Percentiles rank a stretch among this genome's conserved stretches.
Conservation (phyloP, 2,888 invertebrate species). For the Bibio marci region DNA sequence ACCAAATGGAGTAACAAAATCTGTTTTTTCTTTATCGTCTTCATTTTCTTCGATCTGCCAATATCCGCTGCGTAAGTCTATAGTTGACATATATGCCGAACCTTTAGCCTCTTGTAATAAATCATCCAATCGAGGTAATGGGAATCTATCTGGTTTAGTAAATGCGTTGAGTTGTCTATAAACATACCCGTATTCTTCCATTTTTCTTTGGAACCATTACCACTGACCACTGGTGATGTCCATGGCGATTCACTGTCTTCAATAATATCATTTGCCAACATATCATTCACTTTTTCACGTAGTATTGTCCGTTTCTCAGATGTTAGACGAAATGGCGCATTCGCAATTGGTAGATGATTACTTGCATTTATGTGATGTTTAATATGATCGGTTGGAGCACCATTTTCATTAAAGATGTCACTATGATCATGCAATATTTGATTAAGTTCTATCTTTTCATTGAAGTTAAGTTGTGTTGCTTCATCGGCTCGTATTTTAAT, state of each 20-base stretch:
- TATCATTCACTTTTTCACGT: conserved; percentile 3
- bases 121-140: conserved; percentile 25
- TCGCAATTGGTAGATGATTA: conserved; percentile 6
- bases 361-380: conserved; percentile 6
- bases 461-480: too few relatives aligned
- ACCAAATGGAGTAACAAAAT: conserved; percentile 19
- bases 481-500: too few relatives aligned
- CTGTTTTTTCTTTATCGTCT: conserved; percentile 17
- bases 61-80: conserved; percentile 22
- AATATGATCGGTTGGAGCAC: background rate
- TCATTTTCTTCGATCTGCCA: conserved; percentile 18
- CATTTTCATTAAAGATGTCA: background rate
- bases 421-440: too few relatives aligned
- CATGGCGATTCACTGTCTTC: conserved; percentile 10
- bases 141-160: conserved; percentile 18
- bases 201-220: conserved; percentile 14
- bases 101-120: conserved; percentile 18
- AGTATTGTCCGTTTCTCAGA: background rate
- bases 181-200: conserved; percentile 14
- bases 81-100: conserved; percentile 16
- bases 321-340: conserved; percentile 6
- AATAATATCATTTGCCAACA: conserved; percentile 10
- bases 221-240: conserved; percentile 9
- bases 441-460: too few relatives aligned
- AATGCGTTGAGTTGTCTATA: conserved; percentile 17